Percentiles rank a stretch among this genome's conserved stretches.
Evolutionary conservation across 2,113 vertebrate genomes (phyloP).

Genomic region (Nycticorax nycticorax): DNA sequence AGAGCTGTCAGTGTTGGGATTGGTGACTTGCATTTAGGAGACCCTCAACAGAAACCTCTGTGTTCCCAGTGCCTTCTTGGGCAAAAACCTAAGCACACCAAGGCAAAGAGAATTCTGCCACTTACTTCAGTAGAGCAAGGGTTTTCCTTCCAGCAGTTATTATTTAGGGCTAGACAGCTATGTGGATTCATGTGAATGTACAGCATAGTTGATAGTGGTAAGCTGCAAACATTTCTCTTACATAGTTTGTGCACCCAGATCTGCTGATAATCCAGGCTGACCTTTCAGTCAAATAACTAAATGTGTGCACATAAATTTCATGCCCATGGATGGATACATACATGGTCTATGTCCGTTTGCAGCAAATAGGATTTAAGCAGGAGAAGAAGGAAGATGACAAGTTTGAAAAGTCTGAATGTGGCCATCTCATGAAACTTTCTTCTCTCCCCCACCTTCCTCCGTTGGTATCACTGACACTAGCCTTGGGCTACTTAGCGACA

Average conservation of each 20-base stretch:
- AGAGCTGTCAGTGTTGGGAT: not conserved
- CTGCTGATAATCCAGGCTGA: not conserved
- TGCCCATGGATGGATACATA: rapidly evolving
- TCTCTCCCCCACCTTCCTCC: not conserved
- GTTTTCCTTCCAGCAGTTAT: not conserved
- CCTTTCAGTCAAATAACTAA: not conserved
- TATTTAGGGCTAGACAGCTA: not conserved
- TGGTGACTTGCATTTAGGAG: not conserved
- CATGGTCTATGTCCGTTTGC: not conserved
- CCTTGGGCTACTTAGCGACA: not conserved
- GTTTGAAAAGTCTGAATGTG: not conserved
- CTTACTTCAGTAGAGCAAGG: not conserved
- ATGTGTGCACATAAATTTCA: not conserved
- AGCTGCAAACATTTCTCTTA: not conserved
- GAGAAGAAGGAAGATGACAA: not conserved
- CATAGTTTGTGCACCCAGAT: not conserved
- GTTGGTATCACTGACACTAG: not conserved
- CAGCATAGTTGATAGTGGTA: not conserved
- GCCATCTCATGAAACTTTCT: not conserved
- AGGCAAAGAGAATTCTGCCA: not conserved
- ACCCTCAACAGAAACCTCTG: not conserved
- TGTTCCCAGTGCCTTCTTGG: not conserved
- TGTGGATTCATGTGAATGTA: not conserved
- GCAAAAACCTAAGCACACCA: not conserved
- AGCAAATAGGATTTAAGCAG: not conserved